These are phyloP conservation scores for Drosophila cognata DNA, from an alignment of 2,888 invertebrate genomes.

Conservation along the genomic window DNA sequence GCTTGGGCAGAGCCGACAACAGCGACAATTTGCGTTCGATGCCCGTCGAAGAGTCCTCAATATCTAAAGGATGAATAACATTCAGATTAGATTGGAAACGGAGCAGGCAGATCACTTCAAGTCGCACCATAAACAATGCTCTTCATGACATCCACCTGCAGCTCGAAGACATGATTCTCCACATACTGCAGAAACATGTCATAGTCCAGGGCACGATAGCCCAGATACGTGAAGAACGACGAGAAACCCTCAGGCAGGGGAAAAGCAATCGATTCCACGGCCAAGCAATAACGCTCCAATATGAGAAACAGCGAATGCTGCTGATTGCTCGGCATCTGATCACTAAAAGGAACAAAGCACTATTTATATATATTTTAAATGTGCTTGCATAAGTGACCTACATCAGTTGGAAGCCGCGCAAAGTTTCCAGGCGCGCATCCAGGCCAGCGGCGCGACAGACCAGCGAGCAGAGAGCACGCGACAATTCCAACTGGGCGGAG, in stretches of 20 bases:
- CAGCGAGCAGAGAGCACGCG: slow-evolving; percentile 91
- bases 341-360: slow-evolving; percentile 86
- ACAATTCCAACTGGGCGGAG: slow-evolving; percentile 92
- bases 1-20: slow-evolving; percentile 90
- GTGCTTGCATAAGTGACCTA: slow-evolving; percentile 84
- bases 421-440: slow-evolving; percentile 89
- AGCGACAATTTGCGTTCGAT: slow-evolving; percentile 90
- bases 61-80: slow-evolving; percentile 79
- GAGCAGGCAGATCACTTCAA: background rate
- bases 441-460: slow-evolving; percentile 89
- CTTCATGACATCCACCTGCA: slow-evolving; percentile 95
- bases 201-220: slow-evolving; percentile 91
- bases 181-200: slow-evolving; percentile 94
- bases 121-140: slow-evolving; percentile 90
- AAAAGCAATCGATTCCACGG: slow-evolving; percentile 92
- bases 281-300: slow-evolving; percentile 92
- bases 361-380: background rate
- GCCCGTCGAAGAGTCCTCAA: slow-evolving; percentile 86
- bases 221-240: slow-evolving; percentile 95
- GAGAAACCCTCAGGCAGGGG: slow-evolving; percentile 94
- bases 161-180: slow-evolving; percentile 92
- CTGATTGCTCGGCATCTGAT: slow-evolving; percentile 90
- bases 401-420: slow-evolving; percentile 92
- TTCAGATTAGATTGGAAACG: background rate
- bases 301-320: slow-evolving; percentile 91